Evolutionary conservation across 2,113 vertebrate genomes (phyloP), one percentile per base, ranked within the genome.

Genomic region (Agelaius phoeniceus): DNA sequence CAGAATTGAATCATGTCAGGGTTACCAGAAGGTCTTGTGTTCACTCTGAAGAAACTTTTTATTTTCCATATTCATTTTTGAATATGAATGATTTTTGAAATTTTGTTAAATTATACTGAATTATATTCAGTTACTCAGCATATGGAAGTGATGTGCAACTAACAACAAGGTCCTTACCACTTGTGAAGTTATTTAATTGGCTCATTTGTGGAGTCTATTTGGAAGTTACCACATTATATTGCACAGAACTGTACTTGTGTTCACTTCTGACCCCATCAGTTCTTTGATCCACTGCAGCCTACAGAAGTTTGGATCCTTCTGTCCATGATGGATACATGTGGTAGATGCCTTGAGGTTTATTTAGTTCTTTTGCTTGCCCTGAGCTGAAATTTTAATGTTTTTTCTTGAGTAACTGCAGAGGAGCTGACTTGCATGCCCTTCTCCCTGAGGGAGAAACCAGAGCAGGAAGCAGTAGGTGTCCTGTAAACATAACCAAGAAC

Each of bases 401-500:
- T 80, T 73, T 66, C 37, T 67, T 37, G 41, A 71, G 46, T 57
- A 71, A 61, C 30, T 74, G 14, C 14, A 57, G 72, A 80, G 68
- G 72, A 52, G 28, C 59, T 59, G 57, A 35, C 46, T 69, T 77
- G 26, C 22, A 46, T 88, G 39, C 30, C 10, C 20, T 66, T 83
- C 33, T 88, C 52, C 57, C 57, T 22, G 30, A 87, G 73, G 66
- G 83, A 75, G 26, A 59, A 81, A 51, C 59, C 61, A 52, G 20
- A 82, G 80, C 69, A 74, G 72, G 88, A 94, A 95, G 65, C 90
- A 94, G 80, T 52, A 84, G 77, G 80, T 90, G 69, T 90, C 87
- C 80, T 92, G 54, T 96, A 95, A 96, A 89, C 54, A 81, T 31
- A 72, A 81, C 3, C 6, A 54, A 84, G 90, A 71, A 78, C 57